Percentiles rank a stretch among this genome's conserved stretches.
phyloP scores from a whole-genome alignment of 2,797 vertebrate genomes.

The Tauraco hartlaubi region DNA sequence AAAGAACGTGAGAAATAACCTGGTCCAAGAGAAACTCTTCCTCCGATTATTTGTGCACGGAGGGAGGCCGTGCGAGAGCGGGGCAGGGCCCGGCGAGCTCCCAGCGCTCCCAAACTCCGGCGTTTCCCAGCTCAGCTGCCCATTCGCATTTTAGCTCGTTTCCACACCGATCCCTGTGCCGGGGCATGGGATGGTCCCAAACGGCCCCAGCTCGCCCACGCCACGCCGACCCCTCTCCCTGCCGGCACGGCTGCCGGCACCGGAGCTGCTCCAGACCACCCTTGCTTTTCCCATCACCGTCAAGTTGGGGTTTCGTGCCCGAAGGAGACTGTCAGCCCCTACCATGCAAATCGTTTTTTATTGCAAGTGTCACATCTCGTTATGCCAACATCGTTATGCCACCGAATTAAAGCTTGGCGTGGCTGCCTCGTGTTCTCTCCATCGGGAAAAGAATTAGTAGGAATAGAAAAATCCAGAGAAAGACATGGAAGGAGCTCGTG shows the following conservation, averaged over 20 bases:
- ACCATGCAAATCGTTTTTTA: neutral
- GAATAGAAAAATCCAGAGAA: rapidly evolving
- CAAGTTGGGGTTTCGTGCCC: neutral
- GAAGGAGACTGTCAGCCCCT: neutral
- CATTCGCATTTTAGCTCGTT: rapidly evolving
- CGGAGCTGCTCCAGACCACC: neutral
- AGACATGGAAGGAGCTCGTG: rapidly evolving
- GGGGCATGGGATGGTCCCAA: rapidly evolving
- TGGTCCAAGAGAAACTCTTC: slow-evolving; percentile 2
- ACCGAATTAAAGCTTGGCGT: neutral
- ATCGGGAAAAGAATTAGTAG: rapidly evolving
- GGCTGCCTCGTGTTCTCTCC: rapidly evolving
- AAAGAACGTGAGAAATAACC: neutral
- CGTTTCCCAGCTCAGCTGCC: neutral
- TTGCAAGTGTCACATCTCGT: neutral
- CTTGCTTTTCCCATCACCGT: neutral
- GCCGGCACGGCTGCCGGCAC: neutral
- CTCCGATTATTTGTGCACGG: neutral
- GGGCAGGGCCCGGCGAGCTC: neutral
- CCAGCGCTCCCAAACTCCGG: neutral
- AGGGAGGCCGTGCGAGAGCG: neutral
- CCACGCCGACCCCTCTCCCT: neutral
- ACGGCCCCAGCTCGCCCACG: neutral
- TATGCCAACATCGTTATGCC: neutral
- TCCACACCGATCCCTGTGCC: rapidly evolving